A percentile compares a stretch with the other conserved stretches of the same genome.
These are phyloP conservation scores for Ostrea edulis DNA, from an alignment of 1,140 invertebrate species.

Conservation along the genomic window DNA sequence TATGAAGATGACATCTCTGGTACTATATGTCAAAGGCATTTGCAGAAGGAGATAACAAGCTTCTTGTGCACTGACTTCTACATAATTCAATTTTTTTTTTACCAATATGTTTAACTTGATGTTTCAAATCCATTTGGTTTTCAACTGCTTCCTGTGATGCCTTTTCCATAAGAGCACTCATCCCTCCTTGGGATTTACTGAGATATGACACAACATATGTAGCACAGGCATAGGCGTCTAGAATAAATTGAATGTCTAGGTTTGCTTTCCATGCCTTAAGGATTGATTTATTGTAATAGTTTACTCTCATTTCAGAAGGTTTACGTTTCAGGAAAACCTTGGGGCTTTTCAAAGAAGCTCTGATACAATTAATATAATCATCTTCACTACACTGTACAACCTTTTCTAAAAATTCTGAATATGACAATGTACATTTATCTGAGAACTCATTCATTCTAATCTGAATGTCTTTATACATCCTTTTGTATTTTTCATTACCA, in stretches of 20 bases:
- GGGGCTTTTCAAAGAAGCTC: constrained; percentile 29
- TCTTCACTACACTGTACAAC: constrained; percentile 47
- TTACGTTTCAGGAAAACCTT: constrained; percentile 47
- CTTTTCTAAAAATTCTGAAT: constrained; percentile 51
- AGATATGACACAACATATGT: constrained; percentile 55
- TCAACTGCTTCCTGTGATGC: constrained; percentile 53
- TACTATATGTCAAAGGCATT: constrained; percentile 49
- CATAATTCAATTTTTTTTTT: too few species aligned
- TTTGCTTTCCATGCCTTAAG: constrained; percentile 47
- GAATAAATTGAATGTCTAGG: constrained; percentile 55
- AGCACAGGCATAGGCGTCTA: constrained; percentile 59
- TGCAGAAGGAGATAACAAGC: constrained; percentile 53
- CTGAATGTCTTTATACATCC: constrained; percentile 45
- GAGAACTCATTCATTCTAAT: constrained; percentile 11
- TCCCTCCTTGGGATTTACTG: constrained; percentile 56
- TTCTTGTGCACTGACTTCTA: constrained; percentile 56
- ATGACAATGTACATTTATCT: constrained; percentile 20
- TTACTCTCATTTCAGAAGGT: constrained; percentile 22
- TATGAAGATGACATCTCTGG: constrained; percentile 55
- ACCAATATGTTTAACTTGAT: constrained; percentile 55
- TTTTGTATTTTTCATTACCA: constrained; percentile 38
- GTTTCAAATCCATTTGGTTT: constrained; percentile 52
- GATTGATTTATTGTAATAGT: constrained; percentile 44
- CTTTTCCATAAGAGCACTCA: constrained; percentile 48
- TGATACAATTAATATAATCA: constrained; percentile 52